Evolutionary conservation across 64 coral and sea anemone genomes (phyloP), one percentile per base, ranked within the genome.

Genomic region (Montipora cactus): DNA sequence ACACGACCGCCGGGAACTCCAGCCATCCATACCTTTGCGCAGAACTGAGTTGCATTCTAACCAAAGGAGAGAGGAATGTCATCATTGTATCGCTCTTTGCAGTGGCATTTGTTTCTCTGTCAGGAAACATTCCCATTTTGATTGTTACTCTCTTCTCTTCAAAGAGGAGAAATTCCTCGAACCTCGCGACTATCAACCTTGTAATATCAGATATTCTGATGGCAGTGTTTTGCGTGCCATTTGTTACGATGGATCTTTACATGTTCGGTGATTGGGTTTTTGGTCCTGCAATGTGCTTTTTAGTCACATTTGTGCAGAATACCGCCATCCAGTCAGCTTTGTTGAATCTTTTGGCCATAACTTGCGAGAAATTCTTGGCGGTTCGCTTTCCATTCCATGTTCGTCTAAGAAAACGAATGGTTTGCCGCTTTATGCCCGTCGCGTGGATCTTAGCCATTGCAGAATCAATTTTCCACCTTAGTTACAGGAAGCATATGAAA

Each of bases 331-430:
- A 67, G 18, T 81, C 93, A 0, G 88, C 83, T 0, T 67, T 97
- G 71, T n/a, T 97, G 13, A 94, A 90, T 22, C 77, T 97, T 2
- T 75, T 91, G 5, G 73, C 81, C 4, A 81, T 94, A 58, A 94
- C 95, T 5, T 78, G 87, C 13, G 95, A 97, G 47, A 94, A 91
- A 21, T 97, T 94, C 49, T 72, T 97, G 10, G 93, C 89, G 0
- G 78, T 98, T 21, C 92, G 93, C 78, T 90, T 87, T 50, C 96
- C 93, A 0, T 88, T 93, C 20, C 19, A 76, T 25, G 44, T 79
- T 10, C 93, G 80, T 15, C 61, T 89, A 19, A 37, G 88, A 52
- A 71, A 92, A 50, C 89, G 16, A 44, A 8, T 80, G 89, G 71
- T 91, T 76, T 78, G 19, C 47, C 64, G 62, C 74, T 53, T 49